A percentile compares a stretch with the other conserved stretches of the same genome.
These are phyloP conservation scores for Meandrina meandrites DNA, from an alignment of 92 coral and sea anemone species.

Conservation along the genomic window DNA sequence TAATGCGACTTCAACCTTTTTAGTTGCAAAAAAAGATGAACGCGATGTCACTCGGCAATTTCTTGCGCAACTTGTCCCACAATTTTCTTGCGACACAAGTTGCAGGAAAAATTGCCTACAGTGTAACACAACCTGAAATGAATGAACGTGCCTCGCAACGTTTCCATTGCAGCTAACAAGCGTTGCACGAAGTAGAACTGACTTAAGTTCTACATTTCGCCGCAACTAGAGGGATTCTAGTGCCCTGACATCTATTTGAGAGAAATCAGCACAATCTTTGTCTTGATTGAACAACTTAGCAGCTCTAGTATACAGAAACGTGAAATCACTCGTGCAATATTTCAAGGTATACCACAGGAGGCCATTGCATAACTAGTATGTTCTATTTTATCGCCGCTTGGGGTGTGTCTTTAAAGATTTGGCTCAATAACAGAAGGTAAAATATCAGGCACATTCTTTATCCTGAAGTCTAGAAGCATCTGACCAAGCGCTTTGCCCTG, in stretches of 20 bases:
- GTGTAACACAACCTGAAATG: not conserved
- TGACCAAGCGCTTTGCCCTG: slow-evolving; percentile 99
- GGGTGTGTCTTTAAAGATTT: slow-evolving; percentile 40
- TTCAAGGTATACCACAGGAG: not conserved
- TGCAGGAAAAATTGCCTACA: not conserved
- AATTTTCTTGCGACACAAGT: not conserved
- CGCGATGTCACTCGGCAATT: too few relatives aligned
- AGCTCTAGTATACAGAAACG: not conserved
- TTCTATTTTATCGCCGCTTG: not conserved
- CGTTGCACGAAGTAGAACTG: not conserved
- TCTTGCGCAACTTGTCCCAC: too few relatives aligned
- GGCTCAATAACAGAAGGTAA: slow-evolving; percentile 90
- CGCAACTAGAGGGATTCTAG: too few relatives aligned
- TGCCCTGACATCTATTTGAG: not conserved
- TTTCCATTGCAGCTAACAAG: not conserved
- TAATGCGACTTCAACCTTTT: too few relatives aligned
- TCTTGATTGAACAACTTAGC: not conserved
- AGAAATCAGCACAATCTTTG: not conserved
- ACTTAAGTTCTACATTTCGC: not conserved
- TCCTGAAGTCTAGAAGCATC: slow-evolving; percentile 97
- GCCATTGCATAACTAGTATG: not conserved
- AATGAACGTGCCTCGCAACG: not conserved
- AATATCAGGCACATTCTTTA: slow-evolving; percentile 94
- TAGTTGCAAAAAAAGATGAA: too few relatives aligned
- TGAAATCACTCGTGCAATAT: not conserved